A percentile compares a stretch with the other conserved stretches of the same genome.
phyloP scores from a whole-genome alignment of 92 coral and sea anemone genomes.

The Desmophyllum pertusum region DNA sequence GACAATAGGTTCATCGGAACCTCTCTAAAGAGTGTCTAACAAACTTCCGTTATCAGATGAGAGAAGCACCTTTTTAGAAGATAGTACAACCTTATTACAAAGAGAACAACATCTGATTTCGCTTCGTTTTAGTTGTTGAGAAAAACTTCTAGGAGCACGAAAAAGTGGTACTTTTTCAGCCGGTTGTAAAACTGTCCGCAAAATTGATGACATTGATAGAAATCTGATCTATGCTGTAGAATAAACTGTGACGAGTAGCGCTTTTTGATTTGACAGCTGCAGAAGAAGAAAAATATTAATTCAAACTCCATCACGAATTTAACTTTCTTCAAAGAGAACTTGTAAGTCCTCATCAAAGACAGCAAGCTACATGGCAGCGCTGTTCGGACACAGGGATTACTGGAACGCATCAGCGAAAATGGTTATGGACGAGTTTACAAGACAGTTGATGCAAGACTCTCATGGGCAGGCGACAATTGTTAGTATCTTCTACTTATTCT shows the following conservation, averaged over 20 bases:
- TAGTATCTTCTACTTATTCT: background rate
- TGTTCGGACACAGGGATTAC: constrained; percentile 20
- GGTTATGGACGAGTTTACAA: background rate
- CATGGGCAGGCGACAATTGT: background rate
- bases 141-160: background rate
- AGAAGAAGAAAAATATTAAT: background rate
- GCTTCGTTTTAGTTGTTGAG: background rate
- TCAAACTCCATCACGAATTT: background rate
- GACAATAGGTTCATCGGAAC: background rate
- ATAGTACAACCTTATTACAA: background rate
- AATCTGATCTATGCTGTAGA: background rate
- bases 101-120: background rate
- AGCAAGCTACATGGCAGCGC: constrained; percentile 15
- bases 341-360: background rate
- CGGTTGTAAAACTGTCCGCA: background rate
- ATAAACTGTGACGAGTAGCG: background rate
- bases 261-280: too few relatives aligned
- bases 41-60: background rate
- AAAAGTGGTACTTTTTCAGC: background rate
- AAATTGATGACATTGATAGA: background rate
- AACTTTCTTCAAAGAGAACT: background rate
- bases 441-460: background rate
- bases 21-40: background rate
- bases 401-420: constrained; percentile 21
- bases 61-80: background rate